Conservation (phyloP, 2,888 invertebrate species). For the Liposcelis brunnea region DNA sequence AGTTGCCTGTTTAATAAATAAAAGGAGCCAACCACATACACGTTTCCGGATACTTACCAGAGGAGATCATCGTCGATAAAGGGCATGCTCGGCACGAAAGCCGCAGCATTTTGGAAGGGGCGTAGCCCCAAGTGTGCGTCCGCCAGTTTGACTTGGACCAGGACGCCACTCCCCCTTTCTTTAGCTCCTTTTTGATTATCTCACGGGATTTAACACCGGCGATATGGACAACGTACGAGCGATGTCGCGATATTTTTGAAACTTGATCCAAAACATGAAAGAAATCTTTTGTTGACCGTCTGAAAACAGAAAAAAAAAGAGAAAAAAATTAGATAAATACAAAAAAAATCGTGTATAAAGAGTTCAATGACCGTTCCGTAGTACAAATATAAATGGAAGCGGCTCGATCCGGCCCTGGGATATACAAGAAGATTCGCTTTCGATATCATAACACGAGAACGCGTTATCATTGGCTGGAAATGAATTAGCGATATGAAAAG, state of each 20-base stretch:
- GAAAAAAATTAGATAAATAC: conserved; percentile 15
- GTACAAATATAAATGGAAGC: neutral
- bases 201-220: conserved; percentile 10
- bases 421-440: too few species aligned
- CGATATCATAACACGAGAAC: neutral
- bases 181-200: conserved; percentile 13
- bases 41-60: conserved; percentile 36
- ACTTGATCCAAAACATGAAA: conserved; percentile 41
- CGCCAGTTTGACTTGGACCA: conserved; percentile 13
- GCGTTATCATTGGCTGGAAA: conserved; percentile 1
- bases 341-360: conserved; percentile 15
- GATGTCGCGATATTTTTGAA: conserved; percentile 47
- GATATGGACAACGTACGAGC: conserved; percentile 22
- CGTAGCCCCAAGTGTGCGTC: conserved; percentile 14
- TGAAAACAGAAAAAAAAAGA: conserved; percentile 23
- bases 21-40: conserved; percentile 8
- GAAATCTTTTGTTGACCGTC: conserved; percentile 23
- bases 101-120: conserved; percentile 9
- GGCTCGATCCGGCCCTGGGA: neutral
- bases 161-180: conserved; percentile 19
- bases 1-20: conserved; percentile 12
- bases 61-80: conserved; percentile 89
- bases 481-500: neutral
- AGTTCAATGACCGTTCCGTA: conserved; percentile 11
- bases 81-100: conserved; percentile 41